phyloP scores from a whole-genome alignment of 2,113 vertebrate species.

The Galemys pyrenaicus region DNA sequence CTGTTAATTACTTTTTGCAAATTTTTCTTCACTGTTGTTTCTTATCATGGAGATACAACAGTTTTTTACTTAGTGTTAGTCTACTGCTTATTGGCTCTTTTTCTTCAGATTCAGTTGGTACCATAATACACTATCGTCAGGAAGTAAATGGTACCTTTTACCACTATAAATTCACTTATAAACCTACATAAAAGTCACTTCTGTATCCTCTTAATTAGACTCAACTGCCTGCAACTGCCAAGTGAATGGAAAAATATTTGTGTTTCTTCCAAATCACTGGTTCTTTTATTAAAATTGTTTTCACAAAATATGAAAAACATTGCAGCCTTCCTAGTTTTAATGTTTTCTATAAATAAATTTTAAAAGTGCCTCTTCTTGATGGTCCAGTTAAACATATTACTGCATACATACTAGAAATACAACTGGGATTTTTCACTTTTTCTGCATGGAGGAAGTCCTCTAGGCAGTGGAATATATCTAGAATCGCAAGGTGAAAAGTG shows the following conservation, averaged over 20 bases:
- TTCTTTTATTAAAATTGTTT: slow-evolving; percentile 34
- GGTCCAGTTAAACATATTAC: background rate
- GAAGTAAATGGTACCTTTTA: background rate
- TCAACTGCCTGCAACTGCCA: background rate
- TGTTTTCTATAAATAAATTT: slow-evolving; percentile 22
- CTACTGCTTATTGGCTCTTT: slow-evolving; percentile 7
- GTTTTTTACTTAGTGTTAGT: background rate
- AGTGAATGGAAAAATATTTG: background rate
- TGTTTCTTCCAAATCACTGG: slow-evolving; percentile 45
- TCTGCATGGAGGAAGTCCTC: background rate
- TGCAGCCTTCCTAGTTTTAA: background rate
- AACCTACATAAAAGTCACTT: background rate
- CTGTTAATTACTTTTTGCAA: background rate
- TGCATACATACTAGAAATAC: background rate
- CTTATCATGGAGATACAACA: background rate
- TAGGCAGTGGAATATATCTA: background rate
- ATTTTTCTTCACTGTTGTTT: background rate
- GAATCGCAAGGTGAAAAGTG: background rate
- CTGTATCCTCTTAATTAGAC: background rate
- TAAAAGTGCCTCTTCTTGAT: background rate
- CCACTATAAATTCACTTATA: slow-evolving; percentile 14
- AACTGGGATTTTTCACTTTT: background rate
- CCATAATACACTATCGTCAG: background rate
- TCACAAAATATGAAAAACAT: slow-evolving; percentile 10
- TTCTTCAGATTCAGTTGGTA: slow-evolving; percentile 11